Evolutionary conservation across 2,888 invertebrate species (phyloP), one percentile per base, ranked within the genome.

Genomic region (Lasioglossum pauxillum): DNA sequence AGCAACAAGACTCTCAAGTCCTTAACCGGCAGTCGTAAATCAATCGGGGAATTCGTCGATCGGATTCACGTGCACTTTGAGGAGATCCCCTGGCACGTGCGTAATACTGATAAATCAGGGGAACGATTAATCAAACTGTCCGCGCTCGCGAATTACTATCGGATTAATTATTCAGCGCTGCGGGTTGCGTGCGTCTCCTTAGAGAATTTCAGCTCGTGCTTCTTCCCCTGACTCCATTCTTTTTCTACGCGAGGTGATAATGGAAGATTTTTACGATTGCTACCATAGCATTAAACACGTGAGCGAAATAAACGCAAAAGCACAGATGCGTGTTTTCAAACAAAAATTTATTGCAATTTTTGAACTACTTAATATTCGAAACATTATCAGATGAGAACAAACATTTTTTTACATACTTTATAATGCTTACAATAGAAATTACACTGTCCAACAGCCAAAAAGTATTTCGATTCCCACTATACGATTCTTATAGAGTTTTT

Each of bases 71-170:
- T 86, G 79, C 80, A 78, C 73, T 86, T 83, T 57, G 75, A 78
- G 57, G 44, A 72, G 79, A 75, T 78, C 75, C 75, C 69, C 67
- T 83, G 76, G 83, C 87, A 87, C 83, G 83, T 69, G 87, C 83
- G 74, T 79, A 83, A 83, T 86, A 80, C 64, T 67, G 78, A 83
- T 78, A 83, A 75, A 83, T 87, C 83, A 64, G 35, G 14, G 27
- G 60, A 38, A 14, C 80, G 71, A 86, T 86, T 86, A 87, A 87
- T 87, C 87, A 83, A 78, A 67, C 83, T 80, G 87, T 83, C 83
- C 41, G 72, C 75, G 57, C 64, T 72, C 67, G 75, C 75, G 75
- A 87, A 86, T 87, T 72, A 80, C 71, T 75, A 78, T 86, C 75
- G 46, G 41, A 78, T 80, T 77, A 83, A 83, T 87, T 86, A 87